Percentiles rank a stretch among this genome's conserved stretches.
Conservation (phyloP, 2,113 vertebrate species). For the Parus major region DNA sequence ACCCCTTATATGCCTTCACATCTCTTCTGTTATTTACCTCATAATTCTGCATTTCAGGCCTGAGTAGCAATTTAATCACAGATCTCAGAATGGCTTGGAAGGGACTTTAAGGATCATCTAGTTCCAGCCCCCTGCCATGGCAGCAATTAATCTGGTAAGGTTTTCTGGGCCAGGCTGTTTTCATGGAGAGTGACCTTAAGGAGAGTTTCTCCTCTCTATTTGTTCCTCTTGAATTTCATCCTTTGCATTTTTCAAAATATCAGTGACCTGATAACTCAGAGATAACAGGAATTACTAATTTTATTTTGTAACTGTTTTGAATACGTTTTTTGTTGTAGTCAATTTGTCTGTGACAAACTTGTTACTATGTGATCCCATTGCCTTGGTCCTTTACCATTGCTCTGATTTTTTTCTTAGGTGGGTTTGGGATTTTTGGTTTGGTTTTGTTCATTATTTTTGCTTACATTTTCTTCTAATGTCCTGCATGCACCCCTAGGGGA, state of each 20-base stretch:
- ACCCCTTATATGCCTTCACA: neutral
- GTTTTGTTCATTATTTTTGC: accelerated
- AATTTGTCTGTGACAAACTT: neutral
- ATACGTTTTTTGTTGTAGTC: accelerated
- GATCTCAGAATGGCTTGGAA: neutral
- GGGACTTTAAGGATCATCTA: too few species aligned
- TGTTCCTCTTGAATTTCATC: neutral
- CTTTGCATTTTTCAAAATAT: neutral
- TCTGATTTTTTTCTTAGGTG: neutral
- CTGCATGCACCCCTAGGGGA: accelerated
- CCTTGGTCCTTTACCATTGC: neutral
- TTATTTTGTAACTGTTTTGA: neutral
- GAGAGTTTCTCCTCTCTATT: neutral
- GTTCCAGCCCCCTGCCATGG: neutral
- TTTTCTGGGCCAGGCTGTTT: neutral
- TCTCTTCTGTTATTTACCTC: neutral
- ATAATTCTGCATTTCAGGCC: neutral
- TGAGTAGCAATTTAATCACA: neutral
- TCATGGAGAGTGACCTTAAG: neutral
- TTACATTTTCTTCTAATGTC: neutral
- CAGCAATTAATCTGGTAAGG: neutral
- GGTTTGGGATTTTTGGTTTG: accelerated
- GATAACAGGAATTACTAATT: neutral
- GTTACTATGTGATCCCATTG: neutral
- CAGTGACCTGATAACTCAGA: neutral